phyloP scores from a whole-genome alignment of 2,888 invertebrate genomes.

The Drosophila nr. medialis region DNA sequence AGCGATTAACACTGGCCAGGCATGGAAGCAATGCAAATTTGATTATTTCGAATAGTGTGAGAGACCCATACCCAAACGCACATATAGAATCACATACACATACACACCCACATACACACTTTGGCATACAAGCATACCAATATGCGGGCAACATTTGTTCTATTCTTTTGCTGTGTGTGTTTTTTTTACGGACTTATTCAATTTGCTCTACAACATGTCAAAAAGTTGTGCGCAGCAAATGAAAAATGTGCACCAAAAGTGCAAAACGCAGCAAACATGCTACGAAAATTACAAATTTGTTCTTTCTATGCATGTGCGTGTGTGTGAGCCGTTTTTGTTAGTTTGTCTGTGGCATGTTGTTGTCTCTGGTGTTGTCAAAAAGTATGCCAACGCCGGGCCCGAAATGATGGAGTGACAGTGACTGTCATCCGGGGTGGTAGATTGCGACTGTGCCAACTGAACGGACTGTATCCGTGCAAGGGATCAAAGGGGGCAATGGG shows the following conservation, averaged over 20 bases:
- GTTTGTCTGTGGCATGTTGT: slow-evolving; percentile 76
- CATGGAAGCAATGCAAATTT: slow-evolving; percentile 59
- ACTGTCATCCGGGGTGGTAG: slow-evolving; percentile 52
- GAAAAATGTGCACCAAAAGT: slow-evolving; percentile 77
- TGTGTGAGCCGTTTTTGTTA: slow-evolving; percentile 60
- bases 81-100: slow-evolving; percentile 3
- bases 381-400: slow-evolving; percentile 70
- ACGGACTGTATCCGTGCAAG: slow-evolving; percentile 16
- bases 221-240: slow-evolving; percentile 74
- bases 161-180: slow-evolving; percentile 34
- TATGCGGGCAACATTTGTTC: slow-evolving; percentile 46
- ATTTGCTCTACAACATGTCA: slow-evolving; percentile 77
- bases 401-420: slow-evolving; percentile 70
- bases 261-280: slow-evolving; percentile 80
- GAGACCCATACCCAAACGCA: slow-evolving; percentile 23
- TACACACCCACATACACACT: not conserved
- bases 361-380: slow-evolving; percentile 75
- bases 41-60: slow-evolving; percentile 59
- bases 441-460: slow-evolving; percentile 38
- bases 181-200: slow-evolving; percentile 66
- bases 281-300: slow-evolving; percentile 71
- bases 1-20: slow-evolving; percentile 43
- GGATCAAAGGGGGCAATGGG: slow-evolving; percentile 20
- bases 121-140: slow-evolving; percentile 7
- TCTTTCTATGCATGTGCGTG: slow-evolving; percentile 7